These are phyloP conservation scores for Drosophila nannoptera DNA, from an alignment of 1,140 invertebrate genomes.

Conservation along the genomic window DNA sequence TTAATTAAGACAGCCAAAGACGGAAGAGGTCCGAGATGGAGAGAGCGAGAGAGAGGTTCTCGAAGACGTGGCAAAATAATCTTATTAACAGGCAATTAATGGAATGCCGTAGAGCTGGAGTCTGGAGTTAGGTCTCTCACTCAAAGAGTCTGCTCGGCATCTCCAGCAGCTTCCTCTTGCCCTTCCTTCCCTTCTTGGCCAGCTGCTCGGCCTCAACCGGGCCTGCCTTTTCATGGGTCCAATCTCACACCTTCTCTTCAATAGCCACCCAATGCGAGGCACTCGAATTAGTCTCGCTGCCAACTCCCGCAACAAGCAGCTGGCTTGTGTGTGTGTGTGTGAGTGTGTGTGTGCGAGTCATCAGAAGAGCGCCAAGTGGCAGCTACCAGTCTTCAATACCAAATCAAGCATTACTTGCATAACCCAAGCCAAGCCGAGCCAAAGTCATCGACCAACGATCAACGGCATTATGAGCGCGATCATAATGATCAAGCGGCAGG, in stretches of 20 bases:
- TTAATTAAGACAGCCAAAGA: slow-evolving; percentile 57
- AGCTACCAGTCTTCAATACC: slow-evolving; percentile 76
- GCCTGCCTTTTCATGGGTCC: not conserved
- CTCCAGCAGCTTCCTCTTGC: not conserved
- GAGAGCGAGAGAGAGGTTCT: slow-evolving; percentile 1
- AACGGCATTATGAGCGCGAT: slow-evolving; percentile 23
- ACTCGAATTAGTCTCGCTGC: slow-evolving; percentile 46
- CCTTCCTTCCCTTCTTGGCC: not conserved
- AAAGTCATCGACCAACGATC: slow-evolving; percentile 64
- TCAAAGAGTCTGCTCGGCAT: no score
- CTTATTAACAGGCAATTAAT: slow-evolving; percentile 10
- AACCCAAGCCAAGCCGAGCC: slow-evolving; percentile 45
- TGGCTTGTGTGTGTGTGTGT: slow-evolving; percentile 43
- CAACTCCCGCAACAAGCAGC: slow-evolving; percentile 23
- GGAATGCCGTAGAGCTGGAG: not conserved
- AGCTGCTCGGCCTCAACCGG: not conserved
- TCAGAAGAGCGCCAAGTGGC: slow-evolving; percentile 61
- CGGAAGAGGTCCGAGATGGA: not conserved
- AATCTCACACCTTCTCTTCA: slow-evolving; percentile 30
- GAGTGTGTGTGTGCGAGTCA: slow-evolving; percentile 54
- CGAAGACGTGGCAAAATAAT: slow-evolving; percentile 28
- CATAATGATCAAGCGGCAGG: slow-evolving; percentile 34
- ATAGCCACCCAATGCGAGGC: slow-evolving; percentile 38
- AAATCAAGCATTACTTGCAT: slow-evolving; percentile 78
- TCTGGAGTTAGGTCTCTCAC: not conserved